Percentiles rank a stretch among this genome's conserved stretches.
Conservation (phyloP, 2,797 vertebrate species). For the Corythornis leucogaster region DNA sequence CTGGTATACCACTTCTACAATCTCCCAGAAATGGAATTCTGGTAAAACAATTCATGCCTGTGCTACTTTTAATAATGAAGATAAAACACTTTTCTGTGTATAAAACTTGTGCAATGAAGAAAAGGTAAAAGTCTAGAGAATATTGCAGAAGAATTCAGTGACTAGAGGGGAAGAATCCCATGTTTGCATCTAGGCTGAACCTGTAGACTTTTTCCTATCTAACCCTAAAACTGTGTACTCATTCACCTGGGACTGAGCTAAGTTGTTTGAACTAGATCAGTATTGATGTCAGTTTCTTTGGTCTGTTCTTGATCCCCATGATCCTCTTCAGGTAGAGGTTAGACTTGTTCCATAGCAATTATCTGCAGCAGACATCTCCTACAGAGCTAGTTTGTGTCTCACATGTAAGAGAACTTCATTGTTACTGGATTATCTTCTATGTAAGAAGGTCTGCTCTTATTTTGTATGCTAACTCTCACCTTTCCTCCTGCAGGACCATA, state of each 20-base stretch:
- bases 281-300: background rate
- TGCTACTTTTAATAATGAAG: background rate
- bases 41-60: background rate
- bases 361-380: background rate
- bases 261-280: background rate
- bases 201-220: background rate
- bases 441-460: background rate
- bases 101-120: accelerated
- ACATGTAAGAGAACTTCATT: background rate
- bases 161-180: background rate
- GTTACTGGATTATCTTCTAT: background rate
- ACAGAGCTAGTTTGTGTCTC: background rate
- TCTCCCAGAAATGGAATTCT: background rate
- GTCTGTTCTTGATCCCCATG: background rate
- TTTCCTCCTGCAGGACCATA: conserved; percentile 83
- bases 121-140: background rate
- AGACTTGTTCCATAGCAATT: background rate
- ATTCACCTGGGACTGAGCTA: background rate
- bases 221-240: background rate
- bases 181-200: background rate
- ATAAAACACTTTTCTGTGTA: background rate
- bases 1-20: background rate
- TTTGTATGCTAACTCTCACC: background rate
- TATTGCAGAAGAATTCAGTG: background rate
- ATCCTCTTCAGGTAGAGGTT: background rate